Percentiles rank a stretch among this genome's conserved stretches.
phyloP scores from a whole-genome alignment of 2,888 invertebrate species.

The Dusona sp. region DNA sequence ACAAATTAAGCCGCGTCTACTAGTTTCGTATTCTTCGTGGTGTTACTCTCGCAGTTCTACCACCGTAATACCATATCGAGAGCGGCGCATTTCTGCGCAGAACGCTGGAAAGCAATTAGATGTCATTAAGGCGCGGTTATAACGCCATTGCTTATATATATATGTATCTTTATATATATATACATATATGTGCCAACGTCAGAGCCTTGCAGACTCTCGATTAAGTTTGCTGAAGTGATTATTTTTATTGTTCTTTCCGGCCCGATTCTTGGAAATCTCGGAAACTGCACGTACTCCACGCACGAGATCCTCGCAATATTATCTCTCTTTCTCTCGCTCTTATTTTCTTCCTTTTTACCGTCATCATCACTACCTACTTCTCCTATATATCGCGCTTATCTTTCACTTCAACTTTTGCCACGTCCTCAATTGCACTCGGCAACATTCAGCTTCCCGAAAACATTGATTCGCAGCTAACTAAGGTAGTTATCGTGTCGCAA shows the following conservation, averaged over 20 bases:
- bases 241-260: constrained; percentile 85
- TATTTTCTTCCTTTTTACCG: constrained; percentile 67
- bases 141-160: constrained; percentile 55
- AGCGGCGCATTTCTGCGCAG: constrained; percentile 78
- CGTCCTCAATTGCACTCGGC: neutral
- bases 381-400: constrained; percentile 11
- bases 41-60: constrained; percentile 21
- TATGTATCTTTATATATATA: constrained; percentile 36
- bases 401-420: constrained; percentile 31
- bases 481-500: neutral
- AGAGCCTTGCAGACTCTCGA: constrained; percentile 73
- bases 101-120: constrained; percentile 83
- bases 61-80: constrained; percentile 73
- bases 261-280: constrained; percentile 83
- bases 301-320: constrained; percentile 75
- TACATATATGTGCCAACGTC: constrained; percentile 36
- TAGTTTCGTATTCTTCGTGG: constrained; percentile 25
- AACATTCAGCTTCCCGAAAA: neutral
- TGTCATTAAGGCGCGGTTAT: constrained; percentile 80
- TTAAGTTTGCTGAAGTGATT: constrained; percentile 83
- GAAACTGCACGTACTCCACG: constrained; percentile 76
- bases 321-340: constrained; percentile 53
- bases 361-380: constrained; percentile 36
- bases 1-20: constrained; percentile 36
- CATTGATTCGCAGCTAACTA: neutral